A percentile compares a stretch with the other conserved stretches of the same genome.
Conservation (phyloP, 2,797 vertebrate species). For the Paguma larvata region DNA sequence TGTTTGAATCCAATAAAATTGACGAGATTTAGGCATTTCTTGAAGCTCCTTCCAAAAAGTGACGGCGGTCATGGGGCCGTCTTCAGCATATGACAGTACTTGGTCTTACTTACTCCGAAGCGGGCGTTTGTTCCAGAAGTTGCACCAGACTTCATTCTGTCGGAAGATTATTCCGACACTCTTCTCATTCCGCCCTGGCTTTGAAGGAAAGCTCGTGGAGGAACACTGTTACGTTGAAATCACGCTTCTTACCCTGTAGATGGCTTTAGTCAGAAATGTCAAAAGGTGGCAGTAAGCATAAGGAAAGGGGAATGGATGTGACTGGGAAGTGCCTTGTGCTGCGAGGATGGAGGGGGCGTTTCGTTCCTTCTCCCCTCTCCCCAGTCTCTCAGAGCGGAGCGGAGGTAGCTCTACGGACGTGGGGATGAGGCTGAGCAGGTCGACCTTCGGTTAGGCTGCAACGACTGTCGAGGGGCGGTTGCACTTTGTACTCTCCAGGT, state of each 20-base stretch:
- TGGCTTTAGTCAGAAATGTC: not conserved
- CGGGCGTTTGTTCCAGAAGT: slow-evolving; percentile 3
- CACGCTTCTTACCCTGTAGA: not conserved
- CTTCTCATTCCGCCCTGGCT: not conserved
- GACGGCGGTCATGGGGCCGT: not conserved
- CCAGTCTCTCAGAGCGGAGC: not conserved
- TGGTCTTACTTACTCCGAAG: not conserved
- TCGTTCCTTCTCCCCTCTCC: not conserved
- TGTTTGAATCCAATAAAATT: not conserved
- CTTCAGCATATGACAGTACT: not conserved
- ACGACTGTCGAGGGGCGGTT: not conserved
- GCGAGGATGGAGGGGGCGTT: not conserved
- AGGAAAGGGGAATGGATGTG: not conserved
- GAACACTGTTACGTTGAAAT: not conserved
- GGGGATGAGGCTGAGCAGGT: not conserved
- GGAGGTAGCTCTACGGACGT: not conserved
- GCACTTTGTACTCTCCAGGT: not conserved
- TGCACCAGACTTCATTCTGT: not conserved
- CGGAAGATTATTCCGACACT: not conserved
- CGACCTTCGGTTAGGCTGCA: not conserved
- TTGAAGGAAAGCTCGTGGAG: slow-evolving; percentile 45
- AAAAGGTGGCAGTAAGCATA: not conserved
- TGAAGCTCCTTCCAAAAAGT: not conserved
- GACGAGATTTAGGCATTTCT: not conserved
- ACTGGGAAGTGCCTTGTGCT: not conserved